Evolutionary conservation across 2,113 vertebrate species (phyloP), one percentile per base, ranked within the genome.

Genomic region (Pampusana beccarii): DNA sequence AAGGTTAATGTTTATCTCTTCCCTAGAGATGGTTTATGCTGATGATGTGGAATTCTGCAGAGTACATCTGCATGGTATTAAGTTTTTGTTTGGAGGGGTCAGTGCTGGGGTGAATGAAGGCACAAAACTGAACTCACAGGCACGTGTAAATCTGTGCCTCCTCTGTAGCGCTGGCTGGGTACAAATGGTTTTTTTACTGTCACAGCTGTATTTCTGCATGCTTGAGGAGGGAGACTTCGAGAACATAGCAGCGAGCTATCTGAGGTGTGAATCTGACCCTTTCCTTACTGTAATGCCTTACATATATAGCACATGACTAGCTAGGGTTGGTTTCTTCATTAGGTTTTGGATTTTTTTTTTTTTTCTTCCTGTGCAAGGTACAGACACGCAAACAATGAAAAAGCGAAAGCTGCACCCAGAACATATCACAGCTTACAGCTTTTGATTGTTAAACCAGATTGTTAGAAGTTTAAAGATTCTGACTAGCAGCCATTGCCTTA

Each of bases 381-480:
- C 88, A 72, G 67, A 70, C 67, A 62, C 0, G 3, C 40, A 73
- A 70, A 80, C 78, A 91, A 62, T 65, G 34, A 36, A 86, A 88
- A 82, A 87, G 15, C 61, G 56, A 15, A 64, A 82, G 38, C 73
- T 80, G 66, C 46, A 31, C 57, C 80, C 86, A 93, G 34, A 86
- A 42, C 10, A 0, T 33, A 71, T 65, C 75, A 12, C 51, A 72
- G 53, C 25, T 66, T 86, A 36, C 67, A 75, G 20, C 26, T 67
- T 90, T 29, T 84, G 90, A 79, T 84, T 69, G 80, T 56, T 80
- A 79, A 84, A 95, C 40, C 92, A 95, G 75, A 67, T 53, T 66
- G 65, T 33, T 87, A 5, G 18, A 77, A 48, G 33, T 53, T 80
- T 53, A 18, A 21, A 51, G 58, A 11, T 16, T 36, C 26, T 58